Evolutionary conservation across 1,140 invertebrate species (phyloP).

Genomic region (Rhagoletis pomonella): DNA sequence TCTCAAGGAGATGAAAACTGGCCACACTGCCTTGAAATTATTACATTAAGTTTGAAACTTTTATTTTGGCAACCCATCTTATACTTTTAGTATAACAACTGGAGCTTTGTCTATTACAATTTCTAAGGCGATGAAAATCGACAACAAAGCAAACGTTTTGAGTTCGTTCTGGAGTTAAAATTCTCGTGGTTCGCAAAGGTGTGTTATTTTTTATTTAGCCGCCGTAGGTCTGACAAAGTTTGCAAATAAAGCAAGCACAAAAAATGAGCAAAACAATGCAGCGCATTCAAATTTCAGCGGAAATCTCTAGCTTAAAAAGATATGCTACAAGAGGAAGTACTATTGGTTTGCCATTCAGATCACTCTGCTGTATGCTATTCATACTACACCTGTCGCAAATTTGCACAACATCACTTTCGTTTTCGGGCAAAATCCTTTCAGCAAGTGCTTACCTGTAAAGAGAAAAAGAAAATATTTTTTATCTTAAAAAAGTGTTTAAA

Average conservation of each 20-base stretch:
- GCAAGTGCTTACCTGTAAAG: constrained; percentile 31
- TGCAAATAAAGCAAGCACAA: not conserved
- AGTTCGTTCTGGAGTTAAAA: no score
- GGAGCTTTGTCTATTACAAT: no score
- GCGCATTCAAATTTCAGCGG: constrained; percentile 5
- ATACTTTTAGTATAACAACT: no score
- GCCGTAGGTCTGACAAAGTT: no score
- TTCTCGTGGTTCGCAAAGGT: no score
- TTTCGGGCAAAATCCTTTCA: constrained; percentile 28
- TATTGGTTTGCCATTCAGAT: constrained; percentile 8
- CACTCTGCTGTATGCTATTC: not conserved
- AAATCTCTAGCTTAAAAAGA: not conserved
- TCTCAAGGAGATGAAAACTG: no score
- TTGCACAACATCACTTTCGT: constrained; percentile 43
- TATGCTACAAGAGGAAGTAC: not conserved
- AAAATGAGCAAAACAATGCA: not conserved
- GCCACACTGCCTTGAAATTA: no score
- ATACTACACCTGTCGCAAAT: constrained; percentile 22
- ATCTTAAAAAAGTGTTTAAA: not conserved
- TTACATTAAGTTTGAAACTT: no score
- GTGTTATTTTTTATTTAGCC: no score
- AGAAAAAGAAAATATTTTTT: constrained; percentile 3
- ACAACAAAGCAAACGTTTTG: not conserved
- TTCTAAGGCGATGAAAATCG: not conserved
- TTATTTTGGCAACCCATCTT: no score